Percentiles rank a stretch among this genome's conserved stretches.
Evolutionary conservation across 2,888 invertebrate species (phyloP).

Genomic region (Eueremaeus valkanovi): DNA sequence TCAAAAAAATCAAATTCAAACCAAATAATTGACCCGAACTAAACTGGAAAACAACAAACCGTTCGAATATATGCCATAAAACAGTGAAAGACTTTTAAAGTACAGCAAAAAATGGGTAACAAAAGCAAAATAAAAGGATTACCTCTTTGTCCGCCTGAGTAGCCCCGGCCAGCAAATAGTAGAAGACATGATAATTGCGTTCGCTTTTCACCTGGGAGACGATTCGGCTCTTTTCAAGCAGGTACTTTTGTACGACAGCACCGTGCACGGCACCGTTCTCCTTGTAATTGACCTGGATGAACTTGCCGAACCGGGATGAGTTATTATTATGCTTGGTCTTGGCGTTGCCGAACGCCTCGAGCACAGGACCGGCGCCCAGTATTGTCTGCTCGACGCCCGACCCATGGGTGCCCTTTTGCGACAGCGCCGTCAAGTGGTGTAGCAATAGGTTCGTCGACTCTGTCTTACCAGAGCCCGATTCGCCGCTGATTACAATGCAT

Average conservation of each 20-base stretch:
- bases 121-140: neutral
- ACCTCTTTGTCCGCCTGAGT: conserved; percentile 58
- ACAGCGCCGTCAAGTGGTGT: conserved; percentile 88
- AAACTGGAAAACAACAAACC: no score
- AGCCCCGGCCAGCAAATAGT: conserved; percentile 86
- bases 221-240: conserved; percentile 90
- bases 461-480: conserved; percentile 93
- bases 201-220: conserved; percentile 90
- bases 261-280: conserved; percentile 98
- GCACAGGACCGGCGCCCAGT: conserved; percentile 87
- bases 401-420: conserved; percentile 88
- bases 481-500: conserved; percentile 92
- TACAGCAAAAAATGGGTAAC: no score
- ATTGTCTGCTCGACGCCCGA: conserved; percentile 96
- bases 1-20: no score
- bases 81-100: no score
- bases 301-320: conserved; percentile 94
- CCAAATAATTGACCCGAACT: no score
- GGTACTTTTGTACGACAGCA: conserved; percentile 92
- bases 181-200: conserved; percentile 95
- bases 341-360: conserved; percentile 98
- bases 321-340: conserved; percentile 97
- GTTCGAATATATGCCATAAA: no score
- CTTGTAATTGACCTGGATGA: conserved; percentile 94
- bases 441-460: conserved; percentile 92